Base-by-base conservation (phyloP, 2,888 invertebrate genomes). In the Lamellibrachia satsuma region DNA sequence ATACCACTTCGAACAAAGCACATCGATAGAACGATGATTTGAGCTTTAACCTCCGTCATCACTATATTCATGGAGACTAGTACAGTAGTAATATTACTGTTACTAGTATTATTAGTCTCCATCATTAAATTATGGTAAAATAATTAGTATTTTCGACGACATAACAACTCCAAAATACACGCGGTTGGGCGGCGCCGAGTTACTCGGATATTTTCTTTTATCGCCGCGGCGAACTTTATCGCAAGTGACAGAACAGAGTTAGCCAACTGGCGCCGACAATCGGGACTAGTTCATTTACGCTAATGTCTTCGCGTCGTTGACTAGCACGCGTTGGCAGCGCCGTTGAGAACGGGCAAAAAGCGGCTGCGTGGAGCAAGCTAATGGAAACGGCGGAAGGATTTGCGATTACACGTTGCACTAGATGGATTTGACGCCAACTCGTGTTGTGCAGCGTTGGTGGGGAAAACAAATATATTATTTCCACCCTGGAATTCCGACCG, bases 261-360 rank as follows among this genome's bases (percentile, higher is more conserved):
- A 15, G 6, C 75, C 6, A 75, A 75, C 75, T 75, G 75, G 75
- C 75, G 75, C 75, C 75, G 75, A 75, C 75, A 75, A 75, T 75
- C 75, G 22, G 75, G 75, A 22, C 75, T 75, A n/a, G 22, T 75
- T 22, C 75, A n/a, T 75, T 75, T 75, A 75, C 75, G n/a, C 75
- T n/a, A 75, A 75, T 75, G 15, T 75, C 75, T 75, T 75, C 75
- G 75, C n/a, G 75, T 75, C 75, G 75, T 22, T 22, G 15, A n/a
- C 75, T n/a, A 15, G 75, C 75, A 22, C n/a, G 75, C 75, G 15
- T 75, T 75, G 75, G 75, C 75, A 75, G 75, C 75, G 75, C 15
- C 75, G 75, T n/a, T 22, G 75, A 75, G 75, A 75, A 75, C 75
- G 22, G 75, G 75, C 75, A 75, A 75, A 75, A 75, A 75, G 75